Evolutionary conservation across 1,140 invertebrate species (phyloP).

Genomic region (Zaprionus vittiger): DNA sequence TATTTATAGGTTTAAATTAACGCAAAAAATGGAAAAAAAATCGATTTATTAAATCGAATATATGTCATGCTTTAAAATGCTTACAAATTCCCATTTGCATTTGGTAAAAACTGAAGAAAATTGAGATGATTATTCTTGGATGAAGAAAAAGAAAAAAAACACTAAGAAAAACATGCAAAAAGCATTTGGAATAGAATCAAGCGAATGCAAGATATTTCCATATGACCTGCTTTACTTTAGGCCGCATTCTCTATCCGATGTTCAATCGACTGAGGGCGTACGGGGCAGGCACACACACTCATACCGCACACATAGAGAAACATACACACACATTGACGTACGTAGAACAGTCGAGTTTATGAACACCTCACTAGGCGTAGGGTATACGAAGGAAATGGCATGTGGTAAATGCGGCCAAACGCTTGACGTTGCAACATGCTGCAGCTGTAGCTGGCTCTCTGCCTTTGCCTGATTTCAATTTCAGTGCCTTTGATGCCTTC

Average conservation of each 20-base stretch:
- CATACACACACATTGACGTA: neutral
- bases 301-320: neutral
- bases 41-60: neutral
- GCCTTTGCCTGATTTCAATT: constrained; percentile 43
- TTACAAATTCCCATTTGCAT: constrained; percentile 5
- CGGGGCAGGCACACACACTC: neutral
- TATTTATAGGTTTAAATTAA: neutral
- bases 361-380: constrained; percentile 10
- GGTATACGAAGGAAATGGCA: constrained; percentile 11
- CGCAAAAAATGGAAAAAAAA: neutral
- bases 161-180: constrained; percentile 19
- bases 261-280: constrained; percentile 34
- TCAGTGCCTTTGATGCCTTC: constrained; percentile 46
- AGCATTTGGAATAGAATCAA: constrained; percentile 41
- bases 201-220: constrained; percentile 66
- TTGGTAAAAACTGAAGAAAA: constrained; percentile 2
- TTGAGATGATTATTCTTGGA: constrained; percentile 21
- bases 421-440: neutral
- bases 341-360: constrained; percentile 5
- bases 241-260: constrained; percentile 16
- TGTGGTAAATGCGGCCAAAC: constrained; percentile 36
- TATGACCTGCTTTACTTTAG: constrained; percentile 71
- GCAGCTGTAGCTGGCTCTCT: neutral
- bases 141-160: constrained; percentile 7
- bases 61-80: neutral